Conservation (phyloP, 1,140 invertebrate species). For the Aricia agestis region DNA sequence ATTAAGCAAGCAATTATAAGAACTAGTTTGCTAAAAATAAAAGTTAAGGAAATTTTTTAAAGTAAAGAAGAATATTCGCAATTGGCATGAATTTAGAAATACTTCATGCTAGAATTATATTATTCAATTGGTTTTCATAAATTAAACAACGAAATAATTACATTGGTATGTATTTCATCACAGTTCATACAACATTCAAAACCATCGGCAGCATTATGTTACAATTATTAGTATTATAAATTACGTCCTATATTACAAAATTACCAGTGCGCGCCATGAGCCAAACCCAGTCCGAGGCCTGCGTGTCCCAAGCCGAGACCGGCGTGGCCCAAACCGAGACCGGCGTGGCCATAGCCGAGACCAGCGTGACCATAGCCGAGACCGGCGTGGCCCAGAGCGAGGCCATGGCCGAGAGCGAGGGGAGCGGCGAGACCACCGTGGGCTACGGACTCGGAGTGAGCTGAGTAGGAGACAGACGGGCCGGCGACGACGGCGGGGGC, state of each 20-base stretch:
- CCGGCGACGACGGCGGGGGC: constrained; percentile 28
- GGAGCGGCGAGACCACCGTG: constrained; percentile 27
- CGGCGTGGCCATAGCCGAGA: constrained; percentile 4
- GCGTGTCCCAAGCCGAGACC: constrained; percentile 14
- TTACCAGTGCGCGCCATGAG: constrained; percentile 24
- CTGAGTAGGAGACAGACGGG: constrained; percentile 23
- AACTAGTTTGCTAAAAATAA: neutral
- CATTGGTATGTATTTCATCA: constrained; percentile 26
- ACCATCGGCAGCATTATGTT: constrained; percentile 27
- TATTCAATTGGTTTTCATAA: neutral
- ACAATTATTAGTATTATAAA: constrained; percentile 27
- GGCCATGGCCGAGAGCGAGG: constrained; percentile 18
- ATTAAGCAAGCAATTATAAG: too few relatives aligned
- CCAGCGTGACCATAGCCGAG: constrained; percentile 10
- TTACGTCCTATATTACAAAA: constrained; percentile 25
- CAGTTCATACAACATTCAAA: constrained; percentile 30
- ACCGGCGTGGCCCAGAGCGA: constrained; percentile 9
- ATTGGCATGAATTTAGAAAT: neutral
- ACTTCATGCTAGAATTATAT: neutral
- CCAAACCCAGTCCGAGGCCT: constrained; percentile 11
- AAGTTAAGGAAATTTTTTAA: neutral
- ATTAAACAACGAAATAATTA: constrained; percentile 18
- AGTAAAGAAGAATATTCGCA: neutral
- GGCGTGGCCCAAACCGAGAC: neutral
- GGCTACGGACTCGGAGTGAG: constrained; percentile 18